Percentiles rank a stretch among this genome's conserved stretches.
phyloP scores from a whole-genome alignment of 92 coral and sea anemone genomes.

The Metridium senile region DNA sequence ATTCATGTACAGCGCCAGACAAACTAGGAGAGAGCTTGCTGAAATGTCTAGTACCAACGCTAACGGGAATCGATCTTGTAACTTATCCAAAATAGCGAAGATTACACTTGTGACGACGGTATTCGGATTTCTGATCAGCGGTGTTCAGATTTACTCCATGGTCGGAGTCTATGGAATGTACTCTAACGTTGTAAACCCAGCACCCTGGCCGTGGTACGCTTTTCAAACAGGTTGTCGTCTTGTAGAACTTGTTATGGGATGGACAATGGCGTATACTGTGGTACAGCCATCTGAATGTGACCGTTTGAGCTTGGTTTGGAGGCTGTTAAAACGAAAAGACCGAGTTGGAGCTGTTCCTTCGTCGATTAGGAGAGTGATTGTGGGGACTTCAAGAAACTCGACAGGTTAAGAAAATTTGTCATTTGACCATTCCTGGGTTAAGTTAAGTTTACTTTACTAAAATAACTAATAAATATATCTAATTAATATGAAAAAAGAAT shows the following conservation, averaged over 20 bases:
- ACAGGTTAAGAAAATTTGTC: too few relatives aligned
- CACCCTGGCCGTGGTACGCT: conserved; percentile 94
- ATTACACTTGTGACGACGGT: conserved; percentile 69
- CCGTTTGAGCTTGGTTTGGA: not conserved
- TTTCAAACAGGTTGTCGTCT: conserved; percentile 81
- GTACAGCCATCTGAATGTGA: conserved; percentile 46
- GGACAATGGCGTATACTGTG: conserved; percentile 80
- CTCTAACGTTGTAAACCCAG: conserved; percentile 57
- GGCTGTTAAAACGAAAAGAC: not conserved
- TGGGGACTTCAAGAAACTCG: not conserved
- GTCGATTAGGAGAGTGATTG: not conserved
- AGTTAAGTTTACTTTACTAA: too few relatives aligned
- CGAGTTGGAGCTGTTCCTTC: too few relatives aligned
- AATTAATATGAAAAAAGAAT: too few relatives aligned
- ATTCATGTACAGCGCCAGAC: conserved; percentile 35
- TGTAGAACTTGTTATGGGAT: conserved; percentile 80
- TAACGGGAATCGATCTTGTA: not conserved
- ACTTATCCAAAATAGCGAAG: conserved; percentile 33
- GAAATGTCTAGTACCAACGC: not conserved
- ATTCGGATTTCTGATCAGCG: conserved; percentile 70
- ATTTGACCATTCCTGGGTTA: too few relatives aligned
- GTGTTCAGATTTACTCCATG: conserved; percentile 78
- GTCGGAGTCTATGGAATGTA: conserved; percentile 82
- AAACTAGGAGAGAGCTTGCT: conserved; percentile 33
- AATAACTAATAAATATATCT: too few relatives aligned